phyloP scores from a whole-genome alignment of 2,113 vertebrate genomes.

The Ibidorhyncha struthersii region DNA sequence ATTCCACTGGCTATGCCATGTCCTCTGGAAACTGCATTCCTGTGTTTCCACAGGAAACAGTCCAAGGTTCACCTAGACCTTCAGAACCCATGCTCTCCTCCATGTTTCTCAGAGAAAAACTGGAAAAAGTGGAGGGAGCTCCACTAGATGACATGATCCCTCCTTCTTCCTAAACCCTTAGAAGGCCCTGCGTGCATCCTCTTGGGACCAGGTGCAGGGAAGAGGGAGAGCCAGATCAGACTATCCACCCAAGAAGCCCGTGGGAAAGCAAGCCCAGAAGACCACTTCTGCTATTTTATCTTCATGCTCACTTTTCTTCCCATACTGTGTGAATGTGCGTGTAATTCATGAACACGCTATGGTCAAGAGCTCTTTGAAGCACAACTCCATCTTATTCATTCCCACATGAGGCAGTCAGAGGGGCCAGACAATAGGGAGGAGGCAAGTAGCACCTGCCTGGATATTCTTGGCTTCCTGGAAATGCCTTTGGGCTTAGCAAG shows the following conservation, averaged over 20 bases:
- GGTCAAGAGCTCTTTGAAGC: neutral
- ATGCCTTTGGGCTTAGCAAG: conserved; percentile 15
- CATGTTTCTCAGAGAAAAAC: neutral
- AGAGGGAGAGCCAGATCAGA: neutral
- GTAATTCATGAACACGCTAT: neutral
- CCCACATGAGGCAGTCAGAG: neutral
- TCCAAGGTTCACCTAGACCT: neutral
- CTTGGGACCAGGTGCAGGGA: neutral
- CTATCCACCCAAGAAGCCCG: neutral
- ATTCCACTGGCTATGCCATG: neutral
- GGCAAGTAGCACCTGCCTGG: neutral
- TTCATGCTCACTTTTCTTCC: neutral
- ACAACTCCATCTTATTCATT: neutral
- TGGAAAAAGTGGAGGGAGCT: neutral
- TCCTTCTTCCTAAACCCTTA: neutral
- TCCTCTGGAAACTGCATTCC: neutral
- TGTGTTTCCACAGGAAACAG: neutral
- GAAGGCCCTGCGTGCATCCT: neutral
- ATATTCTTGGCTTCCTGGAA: neutral
- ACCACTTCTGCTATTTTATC: neutral
- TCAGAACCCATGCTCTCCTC: neutral
- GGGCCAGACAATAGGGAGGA: neutral
- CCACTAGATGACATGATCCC: neutral
- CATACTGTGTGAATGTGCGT: neutral
- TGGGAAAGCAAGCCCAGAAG: neutral